Evolutionary conservation across 1,140 invertebrate species (phyloP), one percentile per base, ranked within the genome.

Genomic region (Nebria ingens): DNA sequence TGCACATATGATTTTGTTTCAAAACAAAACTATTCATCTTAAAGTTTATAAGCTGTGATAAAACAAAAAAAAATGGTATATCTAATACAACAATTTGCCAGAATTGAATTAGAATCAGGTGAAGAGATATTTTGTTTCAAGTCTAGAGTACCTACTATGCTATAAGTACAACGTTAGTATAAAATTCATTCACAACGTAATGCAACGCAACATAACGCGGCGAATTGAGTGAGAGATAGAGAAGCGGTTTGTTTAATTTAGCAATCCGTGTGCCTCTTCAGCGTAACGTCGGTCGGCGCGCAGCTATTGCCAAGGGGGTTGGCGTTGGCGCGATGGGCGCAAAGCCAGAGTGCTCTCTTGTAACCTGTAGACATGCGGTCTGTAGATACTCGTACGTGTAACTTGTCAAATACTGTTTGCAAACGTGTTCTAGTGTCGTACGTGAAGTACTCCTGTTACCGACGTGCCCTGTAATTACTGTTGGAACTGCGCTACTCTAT

Each of bases 361-460:
- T 9, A 12, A 45, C 40, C 17, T 45, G 17, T 45, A 45, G 17
- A 45, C 40, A 9, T 45, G 40, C 17, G 17, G 40, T 12, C 40
- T 12, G 40, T 17, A 45, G 40, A 45, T 45, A 45, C 25, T 29
- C 40, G 40, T 45, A 45, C 40, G 17, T 45, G 40, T 45, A 45
- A 45, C 40, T 45, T 45, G 40, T 45, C 40, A 45, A 45, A 45
- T 45, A 17, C 17, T 45, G 40, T 45, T 45, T 45, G 40, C 40
- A 45, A 45, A 45, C 40, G 40, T 45, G 40, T 45, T 45, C 40
- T 45, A 45, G 40, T 45, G 17, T 3, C 40, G 6, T 45, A 45
- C 40, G 40, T 45, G 40, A 45, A 45, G 40, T 45, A 17, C 40
- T 45, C 17, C 9, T 17, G 15, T 11, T 45, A 17, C 40, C 40